A percentile compares a stretch with the other conserved stretches of the same genome.
Evolutionary conservation across 2,797 vertebrate species (phyloP).

Genomic region (Zenarchopterus dispar): DNA sequence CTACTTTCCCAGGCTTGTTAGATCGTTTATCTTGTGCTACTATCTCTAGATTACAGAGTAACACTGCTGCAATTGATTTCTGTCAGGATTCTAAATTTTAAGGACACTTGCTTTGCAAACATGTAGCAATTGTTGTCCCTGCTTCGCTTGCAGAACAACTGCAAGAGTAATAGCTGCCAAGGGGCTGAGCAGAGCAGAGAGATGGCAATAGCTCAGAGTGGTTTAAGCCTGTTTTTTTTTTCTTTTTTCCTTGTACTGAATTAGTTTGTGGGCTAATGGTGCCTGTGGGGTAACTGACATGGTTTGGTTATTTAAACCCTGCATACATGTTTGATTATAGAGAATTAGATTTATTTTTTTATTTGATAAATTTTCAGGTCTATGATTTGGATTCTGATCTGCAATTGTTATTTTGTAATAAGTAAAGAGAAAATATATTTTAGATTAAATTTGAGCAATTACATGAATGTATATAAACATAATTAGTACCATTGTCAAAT

Average conservation of each 20-base stretch:
- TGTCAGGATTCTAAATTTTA: slow-evolving; percentile 75
- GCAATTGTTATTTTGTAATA: too few species aligned
- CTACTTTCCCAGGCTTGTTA: slow-evolving; percentile 41
- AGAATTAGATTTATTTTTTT: neutral
- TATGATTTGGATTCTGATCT: too few species aligned
- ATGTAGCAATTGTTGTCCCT: slow-evolving; percentile 69
- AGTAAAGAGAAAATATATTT: too few species aligned
- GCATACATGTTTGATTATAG: neutral
- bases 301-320: neutral
- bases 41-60: slow-evolving; percentile 71
- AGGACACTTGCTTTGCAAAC: slow-evolving; percentile 74
- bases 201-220: slow-evolving; percentile 53
- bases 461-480: neutral
- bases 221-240: slow-evolving; percentile 18
- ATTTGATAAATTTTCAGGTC: too few species aligned
- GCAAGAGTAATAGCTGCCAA: slow-evolving; percentile 68
- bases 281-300: slow-evolving; percentile 16
- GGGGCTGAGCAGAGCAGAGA: slow-evolving; percentile 42
- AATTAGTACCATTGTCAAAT: slow-evolving; percentile 29
- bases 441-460: too few species aligned
- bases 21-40: slow-evolving; percentile 55
- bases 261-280: slow-evolving; percentile 50
- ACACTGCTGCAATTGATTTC: slow-evolving; percentile 75
- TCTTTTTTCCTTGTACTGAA: slow-evolving; percentile 10
- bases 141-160: slow-evolving; percentile 74